Evolutionary conservation across 2,113 vertebrate species (phyloP).

Genomic region (Nyctereutes procyonoides): DNA sequence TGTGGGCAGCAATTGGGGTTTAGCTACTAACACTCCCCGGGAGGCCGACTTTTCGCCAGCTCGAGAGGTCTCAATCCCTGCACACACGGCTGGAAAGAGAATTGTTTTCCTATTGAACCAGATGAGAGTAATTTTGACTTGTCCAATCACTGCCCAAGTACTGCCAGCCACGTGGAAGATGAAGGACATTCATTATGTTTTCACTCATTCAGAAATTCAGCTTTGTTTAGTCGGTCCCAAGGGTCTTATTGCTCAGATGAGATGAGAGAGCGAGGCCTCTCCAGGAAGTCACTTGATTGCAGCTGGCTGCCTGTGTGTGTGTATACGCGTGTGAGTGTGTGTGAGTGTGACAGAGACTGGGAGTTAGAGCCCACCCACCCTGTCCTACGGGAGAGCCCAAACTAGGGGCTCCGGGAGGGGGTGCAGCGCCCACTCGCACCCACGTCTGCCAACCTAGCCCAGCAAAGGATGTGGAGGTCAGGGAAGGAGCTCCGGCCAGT

Average conservation of each 20-base stretch:
- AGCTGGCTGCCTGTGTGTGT: neutral
- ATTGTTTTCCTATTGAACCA: conserved; percentile 25
- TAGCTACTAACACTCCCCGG: neutral
- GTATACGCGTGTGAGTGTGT: neutral
- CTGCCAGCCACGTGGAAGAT: conserved; percentile 35
- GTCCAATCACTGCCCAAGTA: neutral
- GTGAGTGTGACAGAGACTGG: neutral
- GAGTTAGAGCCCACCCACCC: neutral
- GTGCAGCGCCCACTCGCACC: accelerated
- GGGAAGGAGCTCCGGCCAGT: no score
- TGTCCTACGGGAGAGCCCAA: neutral
- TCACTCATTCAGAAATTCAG: conserved; percentile 61
- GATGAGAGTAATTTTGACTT: conserved; percentile 5
- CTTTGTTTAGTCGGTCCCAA: conserved; percentile 50
- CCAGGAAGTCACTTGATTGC: conserved; percentile 1
- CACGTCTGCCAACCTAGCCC: neutral
- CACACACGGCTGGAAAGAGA: neutral
- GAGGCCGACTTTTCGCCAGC: neutral
- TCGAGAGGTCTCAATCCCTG: neutral
- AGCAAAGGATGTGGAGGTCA: neutral
- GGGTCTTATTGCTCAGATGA: conserved; percentile 11
- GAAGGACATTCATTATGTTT: conserved; percentile 26
- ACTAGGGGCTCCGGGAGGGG: neutral
- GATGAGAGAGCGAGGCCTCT: neutral
- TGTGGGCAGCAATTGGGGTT: neutral